Evolutionary conservation across 2,888 invertebrate genomes (phyloP), one percentile per base, ranked within the genome.

Genomic region (Rhingia rostrata): DNA sequence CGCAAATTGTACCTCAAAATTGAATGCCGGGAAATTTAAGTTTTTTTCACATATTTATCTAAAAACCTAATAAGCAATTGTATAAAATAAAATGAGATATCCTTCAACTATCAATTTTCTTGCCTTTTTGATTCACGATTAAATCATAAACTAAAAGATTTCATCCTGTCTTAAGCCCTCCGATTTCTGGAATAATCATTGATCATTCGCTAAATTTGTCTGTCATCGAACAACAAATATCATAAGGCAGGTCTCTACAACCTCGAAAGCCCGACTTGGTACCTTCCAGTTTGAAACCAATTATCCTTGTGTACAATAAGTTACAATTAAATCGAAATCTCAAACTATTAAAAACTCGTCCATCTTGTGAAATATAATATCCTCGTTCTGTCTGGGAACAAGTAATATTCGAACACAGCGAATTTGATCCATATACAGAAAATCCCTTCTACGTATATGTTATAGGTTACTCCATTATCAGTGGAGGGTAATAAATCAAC

Each of bases 311-410:
- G 12, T 14, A 63, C 70, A 70, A 70, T 70, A 56, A 78, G 49
- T 53, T 63, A 56, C 69, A 81, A 81, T 81, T 75, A 81, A 81
- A 81, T 56, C 47, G 53, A 75, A 53, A 75, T 58, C 58, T 33
- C 3, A 63, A 75, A 39, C 75, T 75, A 81, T 75, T 81, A 81
- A 81, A 81, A 75, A 74, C 69, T 81, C 81, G 64, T 81, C 56
- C 75, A 63, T 81, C 81, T 75, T 81, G 63, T 58, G 81, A 81
- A 49, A 64, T 56, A 81, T 81, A 69, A 81, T 81, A 49, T 81
- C 81, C 69, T 75, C 63, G 41, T 35, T 39, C 33, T 51, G 10
- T 56, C 39, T 67, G 60, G 47, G 60, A 70, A 70, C n/a, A 47
- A 49, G 32, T 2, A n/a, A 7, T 53, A 47, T 9, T 47, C 9